phyloP scores from a whole-genome alignment of 2,888 invertebrate genomes.

The Tipula vernalis region DNA sequence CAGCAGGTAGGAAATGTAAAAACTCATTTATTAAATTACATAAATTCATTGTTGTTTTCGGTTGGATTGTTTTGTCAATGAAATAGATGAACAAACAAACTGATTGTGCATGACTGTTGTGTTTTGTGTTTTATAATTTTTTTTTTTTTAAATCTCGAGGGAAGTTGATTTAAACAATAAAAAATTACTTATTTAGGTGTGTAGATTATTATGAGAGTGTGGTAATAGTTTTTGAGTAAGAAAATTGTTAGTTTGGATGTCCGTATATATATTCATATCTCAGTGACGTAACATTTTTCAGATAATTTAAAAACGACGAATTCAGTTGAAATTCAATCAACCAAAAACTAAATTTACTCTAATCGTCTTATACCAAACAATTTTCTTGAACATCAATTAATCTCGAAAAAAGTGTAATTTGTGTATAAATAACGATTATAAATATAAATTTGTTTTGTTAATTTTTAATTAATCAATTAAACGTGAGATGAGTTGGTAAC shows the following conservation, averaged over 20 bases:
- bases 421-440: too few species aligned
- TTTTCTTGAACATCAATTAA: too few species aligned
- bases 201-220: too few species aligned
- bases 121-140: background rate
- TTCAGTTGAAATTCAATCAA: too few species aligned
- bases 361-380: too few species aligned
- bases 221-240: background rate
- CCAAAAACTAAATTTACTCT: too few species aligned
- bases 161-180: background rate
- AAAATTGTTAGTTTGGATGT: too few species aligned
- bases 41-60: background rate
- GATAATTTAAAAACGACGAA: too few species aligned
- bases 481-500: too few species aligned
- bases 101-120: background rate
- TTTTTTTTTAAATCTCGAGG: background rate
- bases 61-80: background rate
- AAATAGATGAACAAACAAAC: background rate
- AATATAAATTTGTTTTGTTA: too few species aligned
- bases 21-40: background rate
- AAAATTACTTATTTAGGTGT: background rate
- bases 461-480: too few species aligned
- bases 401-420: too few species aligned
- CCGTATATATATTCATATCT: background rate
- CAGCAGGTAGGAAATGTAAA: conserved; percentile 42
- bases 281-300: background rate